Percentiles rank a stretch among this genome's conserved stretches.
Evolutionary conservation across 2,113 vertebrate genomes (phyloP).

Genomic region (Spea bombifrons): DNA sequence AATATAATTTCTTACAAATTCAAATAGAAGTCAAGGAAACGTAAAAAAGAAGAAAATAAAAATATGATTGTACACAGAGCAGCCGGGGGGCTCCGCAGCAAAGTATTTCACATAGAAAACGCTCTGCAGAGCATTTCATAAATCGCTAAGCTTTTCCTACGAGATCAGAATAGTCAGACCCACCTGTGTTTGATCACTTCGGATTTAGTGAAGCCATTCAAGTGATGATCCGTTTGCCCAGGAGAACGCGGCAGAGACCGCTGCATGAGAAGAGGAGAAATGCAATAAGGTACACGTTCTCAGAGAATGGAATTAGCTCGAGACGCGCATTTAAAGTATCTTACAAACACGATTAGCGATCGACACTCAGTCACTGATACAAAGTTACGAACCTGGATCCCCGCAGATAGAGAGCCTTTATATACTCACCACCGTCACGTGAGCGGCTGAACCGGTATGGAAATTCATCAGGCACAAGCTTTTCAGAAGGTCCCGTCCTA

Average conservation of each 20-base stretch:
- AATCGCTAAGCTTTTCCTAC: background rate
- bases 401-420: background rate
- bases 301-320: background rate
- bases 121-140: too few species aligned
- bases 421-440: constrained; percentile 59
- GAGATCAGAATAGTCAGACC: constrained; percentile 47
- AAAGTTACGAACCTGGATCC: background rate
- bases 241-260: constrained; percentile 62
- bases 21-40: background rate
- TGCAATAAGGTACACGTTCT: background rate
- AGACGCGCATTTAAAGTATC: too few species aligned
- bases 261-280: constrained; percentile 53
- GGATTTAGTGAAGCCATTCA: constrained; percentile 53
- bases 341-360: too few species aligned
- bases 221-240: constrained; percentile 48
- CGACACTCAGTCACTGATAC: background rate
- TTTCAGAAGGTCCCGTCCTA: constrained; percentile 71
- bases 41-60: too few species aligned
- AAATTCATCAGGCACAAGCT: constrained; percentile 70
- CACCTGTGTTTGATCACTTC: constrained; percentile 59
- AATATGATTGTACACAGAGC: too few species aligned
- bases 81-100: background rate
- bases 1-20: background rate
- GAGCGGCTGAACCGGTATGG: constrained; percentile 55
- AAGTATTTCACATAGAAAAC: too few species aligned